Percentiles rank a stretch among this genome's conserved stretches.
These are phyloP conservation scores for Watsonalla binaria DNA, from an alignment of 2,888 invertebrate genomes.

Conservation along the genomic window DNA sequence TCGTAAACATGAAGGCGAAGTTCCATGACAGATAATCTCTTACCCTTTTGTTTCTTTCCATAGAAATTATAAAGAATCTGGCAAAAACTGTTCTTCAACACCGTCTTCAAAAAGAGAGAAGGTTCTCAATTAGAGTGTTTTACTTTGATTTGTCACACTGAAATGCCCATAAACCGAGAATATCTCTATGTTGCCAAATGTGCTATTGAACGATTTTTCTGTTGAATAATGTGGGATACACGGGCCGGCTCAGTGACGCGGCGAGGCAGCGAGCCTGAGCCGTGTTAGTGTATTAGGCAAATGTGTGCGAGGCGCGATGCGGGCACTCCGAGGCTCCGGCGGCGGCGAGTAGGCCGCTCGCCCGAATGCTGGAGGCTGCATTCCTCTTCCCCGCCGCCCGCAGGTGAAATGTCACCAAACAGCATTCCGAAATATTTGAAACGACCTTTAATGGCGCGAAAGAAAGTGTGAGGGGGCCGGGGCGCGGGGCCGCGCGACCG, in stretches of 20 bases:
- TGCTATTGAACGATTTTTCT: background rate
- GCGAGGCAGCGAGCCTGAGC: conserved; percentile 8
- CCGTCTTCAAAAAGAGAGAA: too few relatives aligned
- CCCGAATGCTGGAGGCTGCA: conserved; percentile 59
- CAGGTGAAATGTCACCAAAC: conserved; percentile 77
- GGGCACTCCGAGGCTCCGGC: conserved; percentile 20
- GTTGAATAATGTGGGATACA: background rate
- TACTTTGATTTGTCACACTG: too few relatives aligned
- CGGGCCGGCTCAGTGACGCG: too few relatives aligned
- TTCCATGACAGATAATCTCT: too few relatives aligned
- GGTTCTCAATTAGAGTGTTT: too few relatives aligned
- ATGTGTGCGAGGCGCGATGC: conserved; percentile 10
- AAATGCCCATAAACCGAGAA: too few relatives aligned
- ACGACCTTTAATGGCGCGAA: conserved; percentile 79
- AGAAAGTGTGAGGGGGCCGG: conserved; percentile 68
- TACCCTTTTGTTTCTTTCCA: too few relatives aligned
- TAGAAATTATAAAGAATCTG: too few relatives aligned
- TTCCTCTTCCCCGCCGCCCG: conserved; percentile 56
- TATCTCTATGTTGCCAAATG: background rate
- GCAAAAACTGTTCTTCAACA: too few relatives aligned
- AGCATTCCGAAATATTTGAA: conserved; percentile 79
- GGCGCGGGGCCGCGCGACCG: conserved; percentile 80
- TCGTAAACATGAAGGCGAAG: too few relatives aligned
- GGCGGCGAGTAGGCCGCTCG: conserved; percentile 37
- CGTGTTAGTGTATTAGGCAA: conserved; percentile 7